Conservation (phyloP, 2,888 invertebrate genomes). For the Drosophila robusta region DNA sequence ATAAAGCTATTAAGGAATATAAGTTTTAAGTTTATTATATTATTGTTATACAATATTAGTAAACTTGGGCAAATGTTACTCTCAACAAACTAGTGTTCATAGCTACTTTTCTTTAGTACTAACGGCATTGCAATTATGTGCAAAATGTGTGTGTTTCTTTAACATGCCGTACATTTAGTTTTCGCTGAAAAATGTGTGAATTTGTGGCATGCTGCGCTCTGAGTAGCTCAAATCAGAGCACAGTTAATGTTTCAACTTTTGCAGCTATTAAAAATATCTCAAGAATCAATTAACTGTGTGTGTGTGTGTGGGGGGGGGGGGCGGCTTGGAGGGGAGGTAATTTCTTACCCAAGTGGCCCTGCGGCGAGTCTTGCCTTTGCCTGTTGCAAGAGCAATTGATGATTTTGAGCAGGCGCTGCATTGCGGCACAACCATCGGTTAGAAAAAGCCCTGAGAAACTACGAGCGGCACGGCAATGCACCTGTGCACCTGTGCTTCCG, state of each 20-base stretch:
- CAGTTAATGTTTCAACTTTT: background rate
- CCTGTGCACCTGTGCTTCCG: background rate
- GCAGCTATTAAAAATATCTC: background rate
- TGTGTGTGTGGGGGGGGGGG: background rate
- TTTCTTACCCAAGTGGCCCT: background rate
- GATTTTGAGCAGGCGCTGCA: background rate
- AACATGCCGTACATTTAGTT: conserved; percentile 5
- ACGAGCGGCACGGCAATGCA: background rate
- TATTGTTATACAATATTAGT: too few species aligned
- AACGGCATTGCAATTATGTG: background rate
- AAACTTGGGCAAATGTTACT: too few species aligned
- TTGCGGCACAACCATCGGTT: conserved; percentile 1
- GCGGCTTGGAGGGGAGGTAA: background rate
- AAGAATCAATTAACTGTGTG: conserved; percentile 1
- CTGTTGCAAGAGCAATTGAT: background rate
- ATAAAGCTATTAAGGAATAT: too few species aligned
- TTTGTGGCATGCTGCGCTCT: conserved; percentile 3
- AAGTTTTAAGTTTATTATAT: too few species aligned
- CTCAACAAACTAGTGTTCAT: too few species aligned
- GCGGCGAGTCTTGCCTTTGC: background rate
- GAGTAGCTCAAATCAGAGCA: background rate
- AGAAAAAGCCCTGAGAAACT: background rate
- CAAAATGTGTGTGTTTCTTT: background rate
- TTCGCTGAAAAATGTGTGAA: background rate
- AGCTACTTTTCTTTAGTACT: too few species aligned